Evolutionary conservation across 2,113 vertebrate genomes (phyloP).

Genomic region (Oryzias curvinotus): DNA sequence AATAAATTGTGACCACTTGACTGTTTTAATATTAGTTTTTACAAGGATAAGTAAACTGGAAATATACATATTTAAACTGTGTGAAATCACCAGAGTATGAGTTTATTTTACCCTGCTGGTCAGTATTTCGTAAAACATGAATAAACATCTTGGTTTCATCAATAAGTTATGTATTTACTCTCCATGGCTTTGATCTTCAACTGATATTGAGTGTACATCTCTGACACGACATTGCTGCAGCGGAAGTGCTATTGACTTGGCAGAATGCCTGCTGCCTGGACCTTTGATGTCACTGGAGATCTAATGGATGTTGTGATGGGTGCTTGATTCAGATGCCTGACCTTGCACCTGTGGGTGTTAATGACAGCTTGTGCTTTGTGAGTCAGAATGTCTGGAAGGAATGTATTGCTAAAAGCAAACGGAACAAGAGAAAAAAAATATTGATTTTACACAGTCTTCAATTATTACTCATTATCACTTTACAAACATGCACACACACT

Average conservation of each 20-base stretch:
- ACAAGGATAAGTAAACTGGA: no score
- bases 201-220: conserved; percentile 47
- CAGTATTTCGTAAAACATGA: conserved; percentile 28
- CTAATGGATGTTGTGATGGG: conserved; percentile 16
- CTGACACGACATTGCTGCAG: conserved; percentile 21
- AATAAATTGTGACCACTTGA: no score
- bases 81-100: no score
- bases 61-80: no score
- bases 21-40: no score
- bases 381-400: neutral
- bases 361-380: conserved; percentile 21
- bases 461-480: no score
- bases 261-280: conserved; percentile 32
- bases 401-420: neutral
- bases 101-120: conserved; percentile 16
- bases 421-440: neutral
- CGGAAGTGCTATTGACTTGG: conserved; percentile 11
- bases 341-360: conserved; percentile 28
- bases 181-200: conserved; percentile 51
- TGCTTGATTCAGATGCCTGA: conserved; percentile 40
- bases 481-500: no score
- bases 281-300: conserved; percentile 53
- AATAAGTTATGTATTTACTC: conserved; percentile 50
- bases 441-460: neutral
- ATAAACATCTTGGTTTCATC: conserved; percentile 57